These are phyloP conservation scores for Oreochromis mossambicus DNA, from an alignment of 2,797 vertebrate genomes.

Conservation along the genomic window DNA sequence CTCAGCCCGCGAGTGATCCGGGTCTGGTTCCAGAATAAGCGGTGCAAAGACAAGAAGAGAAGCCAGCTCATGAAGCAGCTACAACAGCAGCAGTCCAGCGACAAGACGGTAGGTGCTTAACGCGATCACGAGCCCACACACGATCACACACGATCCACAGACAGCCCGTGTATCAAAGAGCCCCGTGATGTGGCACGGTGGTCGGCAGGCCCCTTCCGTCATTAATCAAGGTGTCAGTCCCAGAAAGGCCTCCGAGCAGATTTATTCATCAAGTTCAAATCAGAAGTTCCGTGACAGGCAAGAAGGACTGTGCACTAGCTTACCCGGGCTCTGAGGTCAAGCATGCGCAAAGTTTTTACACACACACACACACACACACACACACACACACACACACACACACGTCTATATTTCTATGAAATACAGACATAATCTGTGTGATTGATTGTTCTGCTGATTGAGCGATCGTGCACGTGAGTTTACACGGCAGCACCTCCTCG, in stretches of 20 bases:
- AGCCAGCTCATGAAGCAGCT: conserved; percentile 94
- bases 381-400: too few species aligned
- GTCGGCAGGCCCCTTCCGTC: neutral
- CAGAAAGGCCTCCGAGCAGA: too few species aligned
- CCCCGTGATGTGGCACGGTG: neutral
- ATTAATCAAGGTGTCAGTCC: neutral
- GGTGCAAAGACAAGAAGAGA: conserved; percentile 93
- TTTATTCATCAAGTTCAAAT: neutral
- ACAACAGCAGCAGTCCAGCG: conserved; percentile 90
- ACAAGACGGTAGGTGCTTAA: conserved; percentile 85
- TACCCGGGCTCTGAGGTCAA: neutral
- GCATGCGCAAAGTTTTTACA: neutral
- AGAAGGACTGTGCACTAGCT: neutral
- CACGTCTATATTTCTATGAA: neutral
- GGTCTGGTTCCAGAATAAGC: conserved; percentile 96
- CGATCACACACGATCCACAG: neutral
- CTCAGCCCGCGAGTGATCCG: conserved; percentile 91
- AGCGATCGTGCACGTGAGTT: neutral
- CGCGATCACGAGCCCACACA: neutral
- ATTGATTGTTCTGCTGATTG: conserved; percentile 9
- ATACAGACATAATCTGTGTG: neutral
- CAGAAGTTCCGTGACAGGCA: neutral
- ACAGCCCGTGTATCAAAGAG: neutral
- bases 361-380: accelerated
- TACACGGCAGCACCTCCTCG: neutral